Base-by-base conservation (phyloP, 2,113 vertebrate genomes). In the Oxyura jamaicensis region DNA sequence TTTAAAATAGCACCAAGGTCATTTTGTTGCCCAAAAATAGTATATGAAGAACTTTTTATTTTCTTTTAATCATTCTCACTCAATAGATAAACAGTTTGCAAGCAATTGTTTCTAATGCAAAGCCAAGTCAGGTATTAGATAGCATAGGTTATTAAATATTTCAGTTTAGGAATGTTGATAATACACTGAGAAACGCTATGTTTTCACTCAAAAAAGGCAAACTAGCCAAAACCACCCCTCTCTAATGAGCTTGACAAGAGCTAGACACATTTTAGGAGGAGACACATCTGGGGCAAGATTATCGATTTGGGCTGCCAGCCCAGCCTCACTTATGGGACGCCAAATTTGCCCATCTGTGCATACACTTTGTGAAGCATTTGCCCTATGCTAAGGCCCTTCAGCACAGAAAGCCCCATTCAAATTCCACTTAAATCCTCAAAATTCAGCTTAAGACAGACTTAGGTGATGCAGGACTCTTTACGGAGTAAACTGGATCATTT, bases 21-120 rank as follows among this genome's bases (percentile, higher is more conserved):
- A 77, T 88, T 91, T 65, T 44, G 10, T 55, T 94, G 90, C 67
- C 84, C 71, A 62, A 95, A 95, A 95, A 95, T 90, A 85, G 87
- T 26, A 74, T 3, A 46, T 52, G 78, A 69, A 90, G 36, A 66
- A 36, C 58, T 85, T 69, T 50, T 13, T 74, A 35, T 95, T 96
- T 96, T 94, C 89, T 97, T 96, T 95, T 94, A 91, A 91, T 92
- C 62, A 41, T 60, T 92, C 78, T 95, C 86, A 66, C 92, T 92
- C 82, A 80, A 71, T 60, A 91, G 96, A 92, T 95, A 95, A 93
- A 95, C 93, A 93, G 74, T 94, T 92, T 71, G 66, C 74, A 85
- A 94, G 62, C 81, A 66, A 80, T 94, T 91, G 82, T 85, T 90
- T 91, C 53, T 80, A 66, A 83, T 77, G 41, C 36, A 90, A 91